Evolutionary conservation across 2,797 vertebrate species (phyloP).

Genomic region (Amniataba percoides): DNA sequence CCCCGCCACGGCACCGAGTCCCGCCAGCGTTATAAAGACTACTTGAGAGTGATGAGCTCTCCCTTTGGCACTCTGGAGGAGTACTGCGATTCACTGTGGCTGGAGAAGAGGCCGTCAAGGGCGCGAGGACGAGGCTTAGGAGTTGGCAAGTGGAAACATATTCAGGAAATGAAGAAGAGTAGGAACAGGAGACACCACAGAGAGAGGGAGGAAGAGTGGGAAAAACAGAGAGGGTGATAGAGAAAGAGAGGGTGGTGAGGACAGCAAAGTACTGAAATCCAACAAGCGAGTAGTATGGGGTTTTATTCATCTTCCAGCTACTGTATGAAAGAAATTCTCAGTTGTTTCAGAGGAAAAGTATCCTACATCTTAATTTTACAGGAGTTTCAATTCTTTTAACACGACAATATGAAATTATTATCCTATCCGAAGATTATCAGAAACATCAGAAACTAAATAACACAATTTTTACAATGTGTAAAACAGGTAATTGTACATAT

Average conservation of each 20-base stretch:
- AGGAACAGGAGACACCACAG: slow-evolving; percentile 91
- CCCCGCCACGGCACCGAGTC: slow-evolving; percentile 85
- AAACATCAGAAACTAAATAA: neutral
- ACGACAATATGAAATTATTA: neutral
- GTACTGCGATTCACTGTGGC: slow-evolving; percentile 97
- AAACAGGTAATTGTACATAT: neutral
- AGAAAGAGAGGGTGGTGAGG: slow-evolving; percentile 46
- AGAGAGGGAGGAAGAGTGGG: slow-evolving; percentile 33
- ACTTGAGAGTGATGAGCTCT: slow-evolving; percentile 92
- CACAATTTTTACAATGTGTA: neutral
- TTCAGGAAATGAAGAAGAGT: slow-evolving; percentile 96
- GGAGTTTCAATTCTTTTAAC: neutral
- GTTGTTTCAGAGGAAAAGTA: neutral
- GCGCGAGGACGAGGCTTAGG: slow-evolving; percentile 84
- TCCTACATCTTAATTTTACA: neutral
- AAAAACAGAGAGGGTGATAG: neutral
- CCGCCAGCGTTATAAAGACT: slow-evolving; percentile 95
- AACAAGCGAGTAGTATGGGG: neutral
- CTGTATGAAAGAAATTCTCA: neutral
- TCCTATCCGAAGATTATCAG: neutral
- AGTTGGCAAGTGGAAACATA: slow-evolving; percentile 94
- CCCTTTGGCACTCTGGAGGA: slow-evolving; percentile 92
- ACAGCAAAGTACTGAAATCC: slow-evolving; percentile 41
- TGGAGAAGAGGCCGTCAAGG: slow-evolving; percentile 87
- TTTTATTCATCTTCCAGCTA: neutral